Base-by-base conservation (phyloP, 1,140 invertebrate genomes). In the Pseudomyrmex sp. region DNA sequence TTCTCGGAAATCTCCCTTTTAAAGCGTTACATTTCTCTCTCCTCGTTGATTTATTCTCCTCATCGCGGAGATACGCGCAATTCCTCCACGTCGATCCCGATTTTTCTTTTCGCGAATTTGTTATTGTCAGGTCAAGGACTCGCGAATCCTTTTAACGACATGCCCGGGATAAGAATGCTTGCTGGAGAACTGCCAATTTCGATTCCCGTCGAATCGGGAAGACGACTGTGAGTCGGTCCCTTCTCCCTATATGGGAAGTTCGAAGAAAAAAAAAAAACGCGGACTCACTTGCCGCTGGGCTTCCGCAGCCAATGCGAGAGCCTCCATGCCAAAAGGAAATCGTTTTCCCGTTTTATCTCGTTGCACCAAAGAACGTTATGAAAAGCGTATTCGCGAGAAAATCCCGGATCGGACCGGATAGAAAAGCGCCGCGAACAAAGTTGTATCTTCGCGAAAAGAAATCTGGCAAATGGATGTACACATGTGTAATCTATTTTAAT, bases 101-200 rank as follows among this genome's bases (percentile, higher is more conserved):
- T 72, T 80, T 50, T 59, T 20, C 18, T n/a, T 48, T 18, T 15
- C 66, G 63, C 65, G 54, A 72, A 72, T 82, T 87, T 76, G 85
- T 88, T 88, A 88, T 84, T 79, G 69, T 80, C 74, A 63, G 85
- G 26, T 48, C 50, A 63, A 84, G 82, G 63, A 62, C 74, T 83
- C 80, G 80, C 65, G 79, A 87, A 83, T 87, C 85, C 82, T 87
- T 87, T 84, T 88, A 88, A 87, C 85, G 85, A 87, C 80, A 75
- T 87, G 74, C 61, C 52, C 58, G 54, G 76, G 69, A 76, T 85
- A 84, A 79, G 86, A 86, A 66, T 74, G 80, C 65, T 35, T 56
- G 54, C 74, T 88, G 86, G 86, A 88, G 79, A 72, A 87, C 75
- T 70, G 85, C 86, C 86, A 88, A 88, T 63, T 50, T 68, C 86